These are phyloP conservation scores for Dendropsophus ebraccatus DNA, from an alignment of 2,113 vertebrate species.

Conservation along the genomic window DNA sequence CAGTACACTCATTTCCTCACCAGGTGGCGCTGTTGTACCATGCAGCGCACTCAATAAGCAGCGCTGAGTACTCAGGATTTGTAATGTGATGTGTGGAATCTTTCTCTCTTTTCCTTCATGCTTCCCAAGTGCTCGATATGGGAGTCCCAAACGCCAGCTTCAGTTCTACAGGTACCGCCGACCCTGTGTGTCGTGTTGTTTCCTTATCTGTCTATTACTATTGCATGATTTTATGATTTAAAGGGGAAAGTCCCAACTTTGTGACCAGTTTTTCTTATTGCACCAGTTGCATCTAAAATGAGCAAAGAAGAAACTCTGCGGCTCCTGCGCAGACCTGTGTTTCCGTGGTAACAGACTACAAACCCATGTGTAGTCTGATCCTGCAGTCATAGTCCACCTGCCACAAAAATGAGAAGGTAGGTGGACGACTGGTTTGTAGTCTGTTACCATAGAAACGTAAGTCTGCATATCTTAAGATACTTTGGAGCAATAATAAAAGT, in stretches of 20 bases:
- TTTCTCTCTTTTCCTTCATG: constrained; percentile 70
- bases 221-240: constrained; percentile 1
- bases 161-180: constrained; percentile 97
- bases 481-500: not conserved
- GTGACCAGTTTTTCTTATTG: not conserved
- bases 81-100: constrained; percentile 68
- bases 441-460: not conserved
- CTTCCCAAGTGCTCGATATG: constrained; percentile 93
- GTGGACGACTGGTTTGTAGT: too few relatives aligned
- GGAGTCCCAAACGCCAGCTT: constrained; percentile 98
- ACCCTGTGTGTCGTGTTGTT: constrained; percentile 43
- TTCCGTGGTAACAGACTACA: not conserved
- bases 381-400: too few relatives aligned
- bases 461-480: not conserved
- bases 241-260: not conserved
- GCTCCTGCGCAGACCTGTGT: too few relatives aligned
- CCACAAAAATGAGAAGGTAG: not conserved
- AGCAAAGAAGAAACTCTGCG: not conserved
- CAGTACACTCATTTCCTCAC: constrained; percentile 57
- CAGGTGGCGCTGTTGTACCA: constrained; percentile 60
- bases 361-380: not conserved
- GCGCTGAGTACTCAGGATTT: not conserved
- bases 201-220: not conserved
- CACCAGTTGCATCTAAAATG: not conserved
- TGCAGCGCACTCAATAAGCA: not conserved